phyloP scores from a whole-genome alignment of 2,113 vertebrate species.

The Vombatus ursinus region DNA sequence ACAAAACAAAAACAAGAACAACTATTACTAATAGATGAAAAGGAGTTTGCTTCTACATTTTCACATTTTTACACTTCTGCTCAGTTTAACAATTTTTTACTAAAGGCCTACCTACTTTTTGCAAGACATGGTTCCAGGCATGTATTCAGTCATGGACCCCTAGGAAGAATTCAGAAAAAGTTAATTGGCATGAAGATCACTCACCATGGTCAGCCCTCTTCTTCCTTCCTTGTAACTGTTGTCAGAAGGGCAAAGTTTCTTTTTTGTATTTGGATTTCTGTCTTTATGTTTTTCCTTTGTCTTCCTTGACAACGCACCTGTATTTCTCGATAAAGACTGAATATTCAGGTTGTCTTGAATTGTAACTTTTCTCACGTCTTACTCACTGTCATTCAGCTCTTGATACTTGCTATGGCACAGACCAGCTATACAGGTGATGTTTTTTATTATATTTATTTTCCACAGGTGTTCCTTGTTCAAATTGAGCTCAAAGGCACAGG shows the following conservation, averaged over 20 bases:
- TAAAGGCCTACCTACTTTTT: not conserved
- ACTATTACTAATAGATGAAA: not conserved
- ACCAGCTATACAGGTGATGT: not conserved
- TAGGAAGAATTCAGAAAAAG: not conserved
- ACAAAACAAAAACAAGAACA: not conserved
- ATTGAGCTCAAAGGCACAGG: not conserved
- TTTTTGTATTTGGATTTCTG: slow-evolving; percentile 5
- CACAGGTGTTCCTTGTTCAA: slow-evolving; percentile 3
- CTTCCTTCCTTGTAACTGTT: not conserved
- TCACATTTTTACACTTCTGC: slow-evolving; percentile 16
- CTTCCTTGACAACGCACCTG: not conserved
- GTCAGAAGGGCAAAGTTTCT: not conserved
- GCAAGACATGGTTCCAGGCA: not conserved
- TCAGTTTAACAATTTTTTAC: not conserved
- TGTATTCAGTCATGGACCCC: not conserved
- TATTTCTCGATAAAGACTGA: not conserved
- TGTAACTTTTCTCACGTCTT: not conserved
- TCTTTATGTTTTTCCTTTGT: not conserved
- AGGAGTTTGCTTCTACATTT: not conserved
- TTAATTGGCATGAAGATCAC: not conserved
- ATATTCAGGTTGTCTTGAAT: not conserved
- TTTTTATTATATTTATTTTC: not conserved
- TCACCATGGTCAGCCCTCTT: not conserved
- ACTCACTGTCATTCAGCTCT: not conserved
- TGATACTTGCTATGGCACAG: not conserved